Evolutionary conservation across 2,888 invertebrate species (phyloP), one percentile per base, ranked within the genome.

Genomic region (Epistrophe grossulariae): DNA sequence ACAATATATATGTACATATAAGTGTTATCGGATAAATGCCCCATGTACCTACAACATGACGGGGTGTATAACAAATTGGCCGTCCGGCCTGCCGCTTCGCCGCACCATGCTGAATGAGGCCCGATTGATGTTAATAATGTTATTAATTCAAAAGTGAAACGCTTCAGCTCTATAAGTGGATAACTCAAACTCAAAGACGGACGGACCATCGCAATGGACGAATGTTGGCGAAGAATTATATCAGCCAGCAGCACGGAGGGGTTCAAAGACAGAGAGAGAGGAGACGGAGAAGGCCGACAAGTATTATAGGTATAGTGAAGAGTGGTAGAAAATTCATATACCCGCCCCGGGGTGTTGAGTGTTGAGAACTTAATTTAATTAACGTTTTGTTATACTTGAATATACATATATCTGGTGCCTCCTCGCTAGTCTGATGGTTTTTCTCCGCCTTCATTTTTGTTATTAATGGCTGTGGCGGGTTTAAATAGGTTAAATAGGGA

Each of bases 311-410:
- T 15, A 45, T 7, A 17, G 19, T 43, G 35, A 60, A 68, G 79
- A 73, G 40, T 43, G 60, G 62, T 70, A 82, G 73, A 73, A 59
- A 78, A 78, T 43, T 62, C 60, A 70, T 73, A 70, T 73, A 70
- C 48, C 82, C 85, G 82, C 85, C 85, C 60, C 70, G 70, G 85
- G 85, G 81, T 82, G 81, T 70, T 70, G 66, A 78, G 85, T 85
- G 85, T 85, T 85, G 85, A 85, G 81, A 82, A 85, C 85, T 85
- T 85, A 78, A 85, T 78, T 85, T 62, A 85, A 85, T 85, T 85
- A 85, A 85, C 85, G 81, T 85, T 85, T 78, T 85, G 85, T 82
- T 59, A 50, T 17, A 78, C 82, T 82, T 84, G 62, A 72, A 78
- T 80, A 72, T 80, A 66, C n/a, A 78, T 80, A 72, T 64, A 72